phyloP scores from a whole-genome alignment of 2,888 invertebrate species.

The Nezara viridula region DNA sequence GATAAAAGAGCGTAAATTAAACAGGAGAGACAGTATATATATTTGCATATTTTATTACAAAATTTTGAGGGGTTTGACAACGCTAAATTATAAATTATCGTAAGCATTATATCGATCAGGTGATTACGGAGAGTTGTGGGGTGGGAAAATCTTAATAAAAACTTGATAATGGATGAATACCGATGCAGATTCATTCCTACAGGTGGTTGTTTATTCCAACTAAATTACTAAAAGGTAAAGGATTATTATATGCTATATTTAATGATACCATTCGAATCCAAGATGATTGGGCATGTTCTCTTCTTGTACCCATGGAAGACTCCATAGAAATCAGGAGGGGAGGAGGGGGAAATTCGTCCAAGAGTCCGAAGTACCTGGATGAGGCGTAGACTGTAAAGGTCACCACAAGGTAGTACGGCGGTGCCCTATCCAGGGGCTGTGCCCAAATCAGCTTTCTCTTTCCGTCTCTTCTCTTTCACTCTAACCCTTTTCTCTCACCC shows the following conservation, averaged over 20 bases:
- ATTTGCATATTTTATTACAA: neutral
- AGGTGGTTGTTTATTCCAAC: constrained; percentile 32
- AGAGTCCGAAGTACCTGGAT: neutral
- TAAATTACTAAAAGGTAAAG: constrained; percentile 20
- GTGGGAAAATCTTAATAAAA: neutral
- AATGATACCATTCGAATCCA: neutral
- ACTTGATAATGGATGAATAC: neutral
- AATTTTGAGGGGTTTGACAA: no score
- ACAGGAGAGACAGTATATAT: neutral
- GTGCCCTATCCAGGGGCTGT: constrained; percentile 5
- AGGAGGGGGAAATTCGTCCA: neutral
- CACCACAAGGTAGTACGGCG: constrained; percentile 22
- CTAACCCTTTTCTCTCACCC: neutral
- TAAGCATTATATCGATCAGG: neutral
- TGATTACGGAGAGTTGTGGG: neutral
- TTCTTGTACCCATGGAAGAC: neutral
- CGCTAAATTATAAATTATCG: neutral
- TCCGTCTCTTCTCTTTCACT: neutral
- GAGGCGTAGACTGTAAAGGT: neutral
- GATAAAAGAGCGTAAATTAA: neutral
- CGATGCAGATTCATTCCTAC: constrained; percentile 2
- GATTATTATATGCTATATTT: neutral
- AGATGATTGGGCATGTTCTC: neutral
- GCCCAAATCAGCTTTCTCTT: constrained; percentile 12
- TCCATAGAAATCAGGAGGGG: neutral